Base-by-base conservation (phyloP, 2,797 vertebrate genomes). In the Xenentodon cancila region DNA sequence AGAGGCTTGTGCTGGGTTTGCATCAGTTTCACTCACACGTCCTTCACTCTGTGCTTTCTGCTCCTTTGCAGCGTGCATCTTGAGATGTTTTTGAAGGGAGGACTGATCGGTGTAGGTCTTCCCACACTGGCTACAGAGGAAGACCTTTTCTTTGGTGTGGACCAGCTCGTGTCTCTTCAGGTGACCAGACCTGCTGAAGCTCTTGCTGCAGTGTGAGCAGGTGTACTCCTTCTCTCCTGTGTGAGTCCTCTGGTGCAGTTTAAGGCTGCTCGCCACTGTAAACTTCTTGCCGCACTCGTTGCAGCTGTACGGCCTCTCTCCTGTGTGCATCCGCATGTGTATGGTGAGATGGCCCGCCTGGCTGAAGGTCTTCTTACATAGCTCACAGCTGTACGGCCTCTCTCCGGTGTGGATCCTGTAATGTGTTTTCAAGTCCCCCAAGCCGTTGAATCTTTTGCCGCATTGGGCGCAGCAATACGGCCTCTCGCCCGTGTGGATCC, bases 301-400 rank as follows among this genome's bases (percentile, higher is more conserved):
- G 72, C 93, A 94, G 81, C 87, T 74, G 83, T 93, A 94, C 0
- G 93, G 93, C 19, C 86, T 81, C 50, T 93, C 93, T 0, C 93
- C 92, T 0, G 92, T 93, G 84, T 94, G 93, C 90, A 92, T 92
- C 0, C 93, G 77, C 90, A 89, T 93, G 89, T 94, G 93, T 64
- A 93, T 92, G 56, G 91, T 94, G 45, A 94, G 91, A 81, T 93
- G 92, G 6, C 93, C 92, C 0, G 89, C 77, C 75, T 94, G 93
- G 81, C 91, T 93, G 78, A 94, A 94, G 1, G 91, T 92, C 82
- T 93, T 94, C 46, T 88, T 82, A 9, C 93, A 94, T 44, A 92
- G 84, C 64, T 92, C 76, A 1, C 93, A 94, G 75, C 77, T 81
- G 81, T 92, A 94, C 0, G 92, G 92, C 51, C 88, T 84, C 78